Base-by-base conservation (phyloP, 2,888 invertebrate genomes). In the Drosophila mercatorum region DNA sequence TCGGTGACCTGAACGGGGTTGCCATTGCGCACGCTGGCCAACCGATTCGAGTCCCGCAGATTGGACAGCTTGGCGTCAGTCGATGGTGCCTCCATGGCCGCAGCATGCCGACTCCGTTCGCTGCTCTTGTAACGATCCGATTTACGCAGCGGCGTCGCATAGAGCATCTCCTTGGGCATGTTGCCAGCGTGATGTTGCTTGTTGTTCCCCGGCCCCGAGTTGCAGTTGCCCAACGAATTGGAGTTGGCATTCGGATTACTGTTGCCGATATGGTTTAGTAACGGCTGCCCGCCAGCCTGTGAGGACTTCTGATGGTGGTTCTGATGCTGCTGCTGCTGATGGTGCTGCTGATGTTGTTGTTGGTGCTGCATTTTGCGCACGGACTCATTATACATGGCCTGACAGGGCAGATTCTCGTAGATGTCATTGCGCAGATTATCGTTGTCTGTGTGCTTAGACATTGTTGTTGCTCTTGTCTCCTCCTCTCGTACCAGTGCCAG, bases 311-410 rank as follows among this genome's bases (percentile, higher is more conserved):
- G 92, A 52, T 91, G 91, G 12, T 90, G 92, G 51, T 91, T 91
- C 10, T 53, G 73, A 1, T 66, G 70, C 6, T 58, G 61, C 1
- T 80, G 75, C 0, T 80, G 75, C 0, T 80, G 75, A 0, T 74
- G 61, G 0, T 17, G 17, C 17, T 80, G 75, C 0, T 80, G 75
- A 0, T 74, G 78, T 2, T 65, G 74, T 36, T 92, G 74, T 40
- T 92, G 92, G 36, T 92, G 91, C 74, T 93, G 93, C 67, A 93
- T 93, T 78, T 93, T 93, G 52, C 93, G 91, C 59, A 93, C 92
- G 31, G 93, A 92, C 73, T 93, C 93, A 81, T 93, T 93, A 77
- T 91, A 93, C 93, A 93, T 93, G 68, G 92, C 93, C 87, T 93
- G 93, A 69, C 93, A 93, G 10, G 93, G 93, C 74, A 93, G 80